These are phyloP conservation scores for Chaetura pelagica DNA, from an alignment of 2,113 vertebrate species.

Conservation along the genomic window DNA sequence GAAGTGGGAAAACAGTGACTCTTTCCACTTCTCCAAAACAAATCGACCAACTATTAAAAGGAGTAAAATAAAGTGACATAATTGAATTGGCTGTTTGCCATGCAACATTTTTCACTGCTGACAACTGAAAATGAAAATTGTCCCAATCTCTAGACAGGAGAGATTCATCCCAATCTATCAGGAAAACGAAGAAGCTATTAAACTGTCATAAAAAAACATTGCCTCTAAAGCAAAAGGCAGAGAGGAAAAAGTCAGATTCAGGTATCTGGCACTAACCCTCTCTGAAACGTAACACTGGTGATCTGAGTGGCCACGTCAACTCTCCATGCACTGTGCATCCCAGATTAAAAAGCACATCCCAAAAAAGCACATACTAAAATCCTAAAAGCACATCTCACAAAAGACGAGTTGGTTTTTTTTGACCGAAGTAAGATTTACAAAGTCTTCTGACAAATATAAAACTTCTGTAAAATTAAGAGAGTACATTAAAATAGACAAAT, in stretches of 20 bases:
- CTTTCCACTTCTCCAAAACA: neutral
- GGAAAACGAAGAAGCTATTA: neutral
- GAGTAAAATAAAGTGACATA: neutral
- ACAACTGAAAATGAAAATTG: neutral
- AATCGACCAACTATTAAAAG: neutral
- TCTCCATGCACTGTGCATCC: rapidly evolving
- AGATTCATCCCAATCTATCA: neutral
- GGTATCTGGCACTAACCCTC: neutral
- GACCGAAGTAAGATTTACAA: neutral
- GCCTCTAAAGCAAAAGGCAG: neutral
- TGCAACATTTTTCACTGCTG: neutral
- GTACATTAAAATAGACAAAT: neutral
- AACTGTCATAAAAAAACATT: neutral
- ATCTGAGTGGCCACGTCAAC: neutral
- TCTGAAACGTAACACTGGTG: neutral
- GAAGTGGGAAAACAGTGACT: rapidly evolving
- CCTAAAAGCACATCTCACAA: neutral
- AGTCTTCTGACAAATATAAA: neutral
- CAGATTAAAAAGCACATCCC: neutral
- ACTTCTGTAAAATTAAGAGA: neutral
- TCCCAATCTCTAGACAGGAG: neutral
- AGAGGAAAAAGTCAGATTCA: neutral
- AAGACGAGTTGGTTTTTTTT: neutral
- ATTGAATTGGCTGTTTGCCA: neutral
- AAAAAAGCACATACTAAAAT: neutral